These are phyloP conservation scores for Crocallis elinguaria DNA, from an alignment of 2,888 invertebrate species.

Conservation along the genomic window DNA sequence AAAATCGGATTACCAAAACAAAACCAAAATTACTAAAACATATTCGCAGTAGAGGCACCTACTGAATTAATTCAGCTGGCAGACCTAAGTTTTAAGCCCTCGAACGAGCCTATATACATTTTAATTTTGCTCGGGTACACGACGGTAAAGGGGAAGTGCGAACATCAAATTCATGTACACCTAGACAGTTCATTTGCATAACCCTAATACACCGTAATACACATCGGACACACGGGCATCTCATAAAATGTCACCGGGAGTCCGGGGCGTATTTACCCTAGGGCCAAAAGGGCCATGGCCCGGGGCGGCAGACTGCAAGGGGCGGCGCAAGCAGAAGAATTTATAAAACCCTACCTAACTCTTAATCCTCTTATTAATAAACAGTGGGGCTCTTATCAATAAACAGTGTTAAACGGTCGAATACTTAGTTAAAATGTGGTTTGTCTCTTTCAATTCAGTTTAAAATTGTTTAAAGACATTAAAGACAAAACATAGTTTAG, in stretches of 20 bases:
- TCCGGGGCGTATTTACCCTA: too few relatives aligned
- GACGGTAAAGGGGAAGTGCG: constrained; percentile 29
- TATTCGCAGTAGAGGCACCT: constrained; percentile 28
- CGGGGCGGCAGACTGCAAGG: too few relatives aligned
- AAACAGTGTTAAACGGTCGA: too few relatives aligned
- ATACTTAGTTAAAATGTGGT: too few relatives aligned
- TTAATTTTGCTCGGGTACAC: constrained; percentile 22
- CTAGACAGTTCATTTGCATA: constrained; percentile 64
- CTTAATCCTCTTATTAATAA: too few relatives aligned
- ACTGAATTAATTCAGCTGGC: constrained; percentile 28
- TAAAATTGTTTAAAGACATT: too few relatives aligned
- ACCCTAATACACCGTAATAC: constrained; percentile 54
- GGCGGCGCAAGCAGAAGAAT: too few relatives aligned
- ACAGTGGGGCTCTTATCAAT: too few relatives aligned
- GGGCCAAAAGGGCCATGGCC: too few relatives aligned
- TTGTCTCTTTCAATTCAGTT: too few relatives aligned
- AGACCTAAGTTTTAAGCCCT: constrained; percentile 29
- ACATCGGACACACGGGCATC: constrained; percentile 64
- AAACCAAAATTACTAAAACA: constrained; percentile 31
- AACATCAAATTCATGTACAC: constrained; percentile 46
- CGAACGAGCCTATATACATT: constrained; percentile 19
- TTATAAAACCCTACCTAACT: too few relatives aligned
- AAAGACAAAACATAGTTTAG: too few relatives aligned
- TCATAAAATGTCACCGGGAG: constrained; percentile 77
- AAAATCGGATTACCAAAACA: constrained; percentile 29